A percentile compares a stretch with the other conserved stretches of the same genome.
Conservation (phyloP, 1,140 invertebrate species). For the Drosophila pectinifera region DNA sequence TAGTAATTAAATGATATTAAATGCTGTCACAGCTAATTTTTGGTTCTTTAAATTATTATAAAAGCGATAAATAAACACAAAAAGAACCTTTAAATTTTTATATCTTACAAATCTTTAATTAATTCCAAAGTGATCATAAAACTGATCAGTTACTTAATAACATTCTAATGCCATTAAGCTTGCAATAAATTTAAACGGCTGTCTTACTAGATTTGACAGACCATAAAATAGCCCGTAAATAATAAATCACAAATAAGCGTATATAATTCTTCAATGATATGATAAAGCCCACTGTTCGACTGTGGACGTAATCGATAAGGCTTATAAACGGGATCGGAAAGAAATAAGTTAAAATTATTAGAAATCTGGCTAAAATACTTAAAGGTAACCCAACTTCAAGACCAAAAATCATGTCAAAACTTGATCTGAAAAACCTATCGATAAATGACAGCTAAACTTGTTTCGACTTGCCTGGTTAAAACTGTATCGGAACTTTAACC, state of each 20-base stretch:
- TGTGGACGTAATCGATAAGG: background rate
- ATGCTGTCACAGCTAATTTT: slow-evolving; percentile 37
- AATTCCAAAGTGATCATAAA: background rate
- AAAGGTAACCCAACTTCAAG: background rate
- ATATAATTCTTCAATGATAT: slow-evolving; percentile 15
- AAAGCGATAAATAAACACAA: background rate
- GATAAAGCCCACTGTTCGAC: background rate
- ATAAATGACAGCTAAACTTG: slow-evolving; percentile 33
- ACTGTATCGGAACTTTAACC: slow-evolving; percentile 55
- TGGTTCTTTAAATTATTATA: slow-evolving; percentile 18
- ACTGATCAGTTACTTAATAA: background rate
- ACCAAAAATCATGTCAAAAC: background rate
- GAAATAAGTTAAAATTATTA: background rate
- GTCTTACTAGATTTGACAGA: slow-evolving; percentile 14
- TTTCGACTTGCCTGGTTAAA: slow-evolving; percentile 22
- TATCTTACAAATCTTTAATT: background rate
- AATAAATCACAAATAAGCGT: slow-evolving; percentile 8
- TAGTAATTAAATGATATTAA: slow-evolving; percentile 52
- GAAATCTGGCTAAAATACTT: background rate
- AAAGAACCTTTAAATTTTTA: background rate
- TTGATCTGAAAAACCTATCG: slow-evolving; percentile 7
- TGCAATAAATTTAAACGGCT: background rate
- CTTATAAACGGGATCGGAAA: background rate
- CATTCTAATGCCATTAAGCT: background rate
- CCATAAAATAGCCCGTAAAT: slow-evolving; percentile 1